These are phyloP conservation scores for Saccopteryx bilineata DNA, from an alignment of 2,113 vertebrate genomes.

Conservation along the genomic window DNA sequence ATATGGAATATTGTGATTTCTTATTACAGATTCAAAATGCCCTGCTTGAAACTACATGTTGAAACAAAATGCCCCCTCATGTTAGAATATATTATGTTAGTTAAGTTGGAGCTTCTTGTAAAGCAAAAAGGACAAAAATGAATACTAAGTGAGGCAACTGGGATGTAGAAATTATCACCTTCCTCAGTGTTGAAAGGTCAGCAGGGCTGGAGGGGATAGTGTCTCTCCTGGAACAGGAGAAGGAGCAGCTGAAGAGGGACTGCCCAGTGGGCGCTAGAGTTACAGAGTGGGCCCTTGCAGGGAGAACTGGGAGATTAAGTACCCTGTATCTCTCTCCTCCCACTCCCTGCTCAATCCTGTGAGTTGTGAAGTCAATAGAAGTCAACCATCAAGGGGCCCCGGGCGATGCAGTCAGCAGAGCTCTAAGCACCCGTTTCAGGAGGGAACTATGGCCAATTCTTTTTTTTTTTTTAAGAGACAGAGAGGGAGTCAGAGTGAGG, in stretches of 20 bases:
- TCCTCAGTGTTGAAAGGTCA: neutral
- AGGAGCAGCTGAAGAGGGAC: neutral
- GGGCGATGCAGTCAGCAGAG: too few relatives aligned
- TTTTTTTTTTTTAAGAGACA: too few relatives aligned
- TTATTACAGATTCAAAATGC: conserved; percentile 23
- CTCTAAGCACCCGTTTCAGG: neutral
- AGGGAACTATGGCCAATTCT: neutral
- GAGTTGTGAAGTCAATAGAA: neutral
- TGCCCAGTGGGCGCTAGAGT: fast-evolving
- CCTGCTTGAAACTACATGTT: conserved; percentile 17
- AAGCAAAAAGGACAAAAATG: neutral
- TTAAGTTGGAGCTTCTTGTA: conserved; percentile 71
- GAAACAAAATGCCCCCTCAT: neutral
- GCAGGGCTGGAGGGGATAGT: too few relatives aligned
- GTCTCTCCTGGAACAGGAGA: neutral
- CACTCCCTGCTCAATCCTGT: neutral
- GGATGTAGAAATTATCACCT: neutral
- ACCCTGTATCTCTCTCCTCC: neutral
- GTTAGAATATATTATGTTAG: conserved; percentile 47
- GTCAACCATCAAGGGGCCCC: neutral
- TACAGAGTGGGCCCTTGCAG: neutral
- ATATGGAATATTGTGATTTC: conserved; percentile 56
- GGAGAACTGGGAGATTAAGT: fast-evolving
- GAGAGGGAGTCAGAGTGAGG: too few relatives aligned
- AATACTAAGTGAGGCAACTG: neutral